Base-by-base conservation (phyloP, 1,140 invertebrate species). In the Gonioctena quinquepunctata region DNA sequence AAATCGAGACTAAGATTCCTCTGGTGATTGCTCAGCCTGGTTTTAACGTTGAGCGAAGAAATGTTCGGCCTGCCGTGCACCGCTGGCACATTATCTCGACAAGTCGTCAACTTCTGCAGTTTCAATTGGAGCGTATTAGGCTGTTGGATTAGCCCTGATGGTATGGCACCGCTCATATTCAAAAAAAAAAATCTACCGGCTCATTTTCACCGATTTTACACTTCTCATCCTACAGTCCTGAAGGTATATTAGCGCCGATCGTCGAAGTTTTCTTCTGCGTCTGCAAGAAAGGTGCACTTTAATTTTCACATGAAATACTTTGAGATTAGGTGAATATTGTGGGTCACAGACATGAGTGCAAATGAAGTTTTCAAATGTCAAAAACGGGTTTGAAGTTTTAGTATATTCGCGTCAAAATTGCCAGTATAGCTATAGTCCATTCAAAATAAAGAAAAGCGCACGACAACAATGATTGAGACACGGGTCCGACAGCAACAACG, bases 1-100 rank as follows among this genome's bases (percentile, higher is more conserved):
- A 92, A 92, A 82, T 93, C 91, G 70, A 93, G 85, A 79, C 91
- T 92, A 72, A 91, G 87, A 83, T 93, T 93, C 77, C 91, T 87
- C 83, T 93, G 91, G 84, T 93, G 91, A 72, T 88, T 91, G 73
- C 88, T 89, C 77, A 91, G 84, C 78, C 89, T 85, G 70, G 86
- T 87, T 76, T 89, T 87, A 56, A 79, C 76, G 57, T 84, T 87
- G 71, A 84, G 84, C 71, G 85, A 78, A 71, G 85, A 78, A 70
- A 19, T 79, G 72, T 84, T 84, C 59, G 88, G 84, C 52, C 88
- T 85, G 28, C 89, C 89, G 79, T 91, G 90, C 28, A 91, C 89
- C 26, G 87, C 85, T 25, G 87, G 87, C 69, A 88, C 76, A 28
- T 72, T 74, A 19, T 76, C 73, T 26, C 73, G 69, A 42, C 62